phyloP scores from a whole-genome alignment of 2,888 invertebrate genomes.

The Thecophora atra region DNA sequence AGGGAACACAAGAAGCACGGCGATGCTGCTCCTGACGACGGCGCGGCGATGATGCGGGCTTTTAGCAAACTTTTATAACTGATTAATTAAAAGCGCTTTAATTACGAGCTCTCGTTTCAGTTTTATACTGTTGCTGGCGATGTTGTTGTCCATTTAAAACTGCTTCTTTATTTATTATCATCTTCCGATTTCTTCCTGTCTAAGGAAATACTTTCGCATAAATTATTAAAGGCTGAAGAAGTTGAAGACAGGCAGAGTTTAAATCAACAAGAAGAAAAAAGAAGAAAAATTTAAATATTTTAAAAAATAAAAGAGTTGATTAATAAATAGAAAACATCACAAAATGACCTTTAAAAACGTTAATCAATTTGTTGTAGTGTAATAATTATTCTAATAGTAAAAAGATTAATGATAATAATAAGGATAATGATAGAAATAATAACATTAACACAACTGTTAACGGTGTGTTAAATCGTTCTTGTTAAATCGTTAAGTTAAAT shows the following conservation, averaged over 20 bases:
- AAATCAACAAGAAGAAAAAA: not conserved
- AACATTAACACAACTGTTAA: too few relatives aligned
- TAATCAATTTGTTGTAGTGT: too few relatives aligned
- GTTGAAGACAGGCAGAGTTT: not conserved
- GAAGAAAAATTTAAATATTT: too few relatives aligned
- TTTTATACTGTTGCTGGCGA: not conserved
- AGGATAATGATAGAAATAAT: too few relatives aligned
- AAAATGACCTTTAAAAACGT: too few relatives aligned
- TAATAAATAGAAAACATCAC: not conserved
- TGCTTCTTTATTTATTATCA: not conserved
- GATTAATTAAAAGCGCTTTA: constrained; percentile 44
- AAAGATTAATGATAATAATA: too few relatives aligned
- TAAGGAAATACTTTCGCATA: not conserved
- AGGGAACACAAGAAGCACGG: not conserved
- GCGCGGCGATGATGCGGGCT: constrained; percentile 28
- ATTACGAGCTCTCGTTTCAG: constrained; percentile 27
- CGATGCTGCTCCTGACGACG: constrained; percentile 18
- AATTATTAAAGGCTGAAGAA: not conserved
- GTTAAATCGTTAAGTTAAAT: too few relatives aligned
- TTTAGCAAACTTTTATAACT: constrained; percentile 40
- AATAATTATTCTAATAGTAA: too few relatives aligned
- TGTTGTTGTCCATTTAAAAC: not conserved
- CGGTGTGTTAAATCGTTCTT: too few relatives aligned
- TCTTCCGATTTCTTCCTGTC: not conserved
- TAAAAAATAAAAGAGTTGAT: too few relatives aligned